phyloP scores from a whole-genome alignment of 2,113 vertebrate species.

The Hemiprocne comata region DNA sequence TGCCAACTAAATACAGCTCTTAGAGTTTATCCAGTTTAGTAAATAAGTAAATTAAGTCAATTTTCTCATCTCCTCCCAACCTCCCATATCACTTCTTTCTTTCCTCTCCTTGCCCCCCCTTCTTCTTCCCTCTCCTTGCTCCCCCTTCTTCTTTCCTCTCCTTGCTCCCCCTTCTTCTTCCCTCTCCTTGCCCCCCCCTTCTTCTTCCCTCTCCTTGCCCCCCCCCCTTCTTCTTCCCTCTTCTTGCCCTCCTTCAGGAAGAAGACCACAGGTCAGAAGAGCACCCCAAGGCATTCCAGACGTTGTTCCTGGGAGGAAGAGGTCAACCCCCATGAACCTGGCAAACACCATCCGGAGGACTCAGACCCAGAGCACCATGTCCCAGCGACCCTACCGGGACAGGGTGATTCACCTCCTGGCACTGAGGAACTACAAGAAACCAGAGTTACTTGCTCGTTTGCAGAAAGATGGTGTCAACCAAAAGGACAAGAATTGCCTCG shows the following conservation, averaged over 20 bases:
- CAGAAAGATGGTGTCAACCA: slow-evolving; percentile 89
- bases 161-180: no score
- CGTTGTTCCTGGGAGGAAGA: slow-evolving; percentile 85
- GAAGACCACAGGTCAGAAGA: slow-evolving; percentile 84
- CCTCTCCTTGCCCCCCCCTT: no score
- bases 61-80: background rate
- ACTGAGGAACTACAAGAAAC: slow-evolving; percentile 90
- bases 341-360: slow-evolving; percentile 84
- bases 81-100: background rate
- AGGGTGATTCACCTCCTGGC: slow-evolving; percentile 91
- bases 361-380: slow-evolving; percentile 77
- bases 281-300: slow-evolving; percentile 80
- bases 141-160: background rate
- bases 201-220: no score
- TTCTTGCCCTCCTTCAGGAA: slow-evolving; percentile 71
- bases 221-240: background rate
- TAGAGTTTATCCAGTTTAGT: background rate
- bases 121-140: no score
- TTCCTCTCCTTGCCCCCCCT: no score
- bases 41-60: background rate
- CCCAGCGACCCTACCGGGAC: slow-evolving; percentile 85
- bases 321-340: slow-evolving; percentile 88
- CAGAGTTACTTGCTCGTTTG: slow-evolving; percentile 88
- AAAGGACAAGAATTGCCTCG: slow-evolving; percentile 84
- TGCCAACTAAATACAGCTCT: background rate